Base-by-base conservation (phyloP, 2,888 invertebrate species). In the Epirrhoe tristata region DNA sequence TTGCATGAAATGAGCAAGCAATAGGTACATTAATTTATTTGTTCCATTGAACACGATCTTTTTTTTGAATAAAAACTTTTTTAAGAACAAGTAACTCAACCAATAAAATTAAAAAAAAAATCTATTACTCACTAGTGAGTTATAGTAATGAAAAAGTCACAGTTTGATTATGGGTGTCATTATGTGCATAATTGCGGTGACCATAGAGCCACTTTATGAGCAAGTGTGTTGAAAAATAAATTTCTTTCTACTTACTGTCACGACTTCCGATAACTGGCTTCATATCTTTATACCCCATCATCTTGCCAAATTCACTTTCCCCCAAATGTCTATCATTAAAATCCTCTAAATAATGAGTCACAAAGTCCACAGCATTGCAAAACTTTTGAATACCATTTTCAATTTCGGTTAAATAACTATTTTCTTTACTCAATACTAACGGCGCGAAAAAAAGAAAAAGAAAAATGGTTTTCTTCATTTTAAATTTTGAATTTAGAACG, bases 241-340 rank as follows among this genome's bases (percentile, higher is more conserved):
- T n/a, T n/a, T n/a, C n/a, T n/a, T 6, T 52, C 39, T 36, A 86
- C 87, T 83, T 70, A 89, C 91, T 76, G 72, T 73, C 68, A 6
- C 64, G 57, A 6, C 75, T 71, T 72, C 67, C 8, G 84, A 69
- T 63, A 12, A 79, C 83, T 0, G 85, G 81, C 66, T 91, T 91
- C 6, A 91, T 80, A 7, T 86, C 81, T 5, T 88, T 74, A 67
- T 92, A 92, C 36, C 83, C 79, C 8, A 92, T 24, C 54, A 86
- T 69, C 46, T 75, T 82, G 0, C 90, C 92, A 14, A 89, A 66
- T 0, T 81, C 83, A 78, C 86, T 88, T 0, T 73, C 75, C 0
- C 87, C 85, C 34, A 90, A 73, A 76, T 86, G 78, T 16, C 72
- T 72, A 77, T 92, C 90, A 68, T 92, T 91, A n/a, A 88, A 84